phyloP scores from a whole-genome alignment of 2,113 vertebrate species.

The Charadrius vociferus region DNA sequence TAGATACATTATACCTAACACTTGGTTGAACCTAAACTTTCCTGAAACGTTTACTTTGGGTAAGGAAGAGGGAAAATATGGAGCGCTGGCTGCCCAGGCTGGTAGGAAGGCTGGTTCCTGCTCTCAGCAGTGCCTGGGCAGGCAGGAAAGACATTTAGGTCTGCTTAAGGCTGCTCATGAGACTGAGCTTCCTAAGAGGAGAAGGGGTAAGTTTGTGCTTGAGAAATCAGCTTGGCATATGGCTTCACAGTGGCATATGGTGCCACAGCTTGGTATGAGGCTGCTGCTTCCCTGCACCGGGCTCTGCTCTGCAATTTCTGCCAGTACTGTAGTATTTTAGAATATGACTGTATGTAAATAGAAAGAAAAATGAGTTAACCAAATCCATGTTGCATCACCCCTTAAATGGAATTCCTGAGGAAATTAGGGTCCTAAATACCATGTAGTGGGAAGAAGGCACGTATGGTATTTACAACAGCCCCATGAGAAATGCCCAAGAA shows the following conservation, averaged over 20 bases:
- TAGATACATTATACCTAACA: background rate
- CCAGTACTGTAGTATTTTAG: background rate
- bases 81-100: background rate
- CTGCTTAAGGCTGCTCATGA: background rate
- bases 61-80: background rate
- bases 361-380: background rate
- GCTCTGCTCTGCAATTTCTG: background rate
- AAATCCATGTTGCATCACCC: background rate
- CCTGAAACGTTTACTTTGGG: background rate
- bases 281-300: background rate
- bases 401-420: constrained; percentile 19
- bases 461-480: background rate
- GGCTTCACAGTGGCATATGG: background rate
- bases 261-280: background rate
- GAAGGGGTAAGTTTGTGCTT: background rate
- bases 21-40: background rate
- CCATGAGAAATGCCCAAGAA: background rate
- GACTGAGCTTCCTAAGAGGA: background rate
- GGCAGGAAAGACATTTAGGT: background rate
- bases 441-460: background rate
- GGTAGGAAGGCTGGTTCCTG: background rate
- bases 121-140: background rate
- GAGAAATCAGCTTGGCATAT: background rate
- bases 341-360: background rate
- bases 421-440: background rate